Evolutionary conservation across 1,140 invertebrate species (phyloP), one percentile per base, ranked within the genome.

Genomic region (Nixonia krombeini): DNA sequence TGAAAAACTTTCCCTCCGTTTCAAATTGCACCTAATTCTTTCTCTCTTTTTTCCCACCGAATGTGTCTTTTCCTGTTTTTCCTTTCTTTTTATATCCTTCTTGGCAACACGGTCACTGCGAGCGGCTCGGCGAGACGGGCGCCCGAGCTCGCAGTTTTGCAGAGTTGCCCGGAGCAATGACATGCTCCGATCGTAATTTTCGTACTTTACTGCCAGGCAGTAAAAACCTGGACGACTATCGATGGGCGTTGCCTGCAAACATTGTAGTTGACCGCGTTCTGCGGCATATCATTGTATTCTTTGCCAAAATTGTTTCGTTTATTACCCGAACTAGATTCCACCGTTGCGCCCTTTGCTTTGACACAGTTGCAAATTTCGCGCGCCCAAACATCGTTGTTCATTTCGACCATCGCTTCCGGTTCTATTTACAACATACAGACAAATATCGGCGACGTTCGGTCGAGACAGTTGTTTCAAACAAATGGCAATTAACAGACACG

Each of bases 121-220:
- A n/a, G n/a, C n/a, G n/a, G n/a, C n/a, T n/a, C n/a, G n/a, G 29
- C 38, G 38, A 40, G 16, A 21, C 17, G 16, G 15, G 15, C 40
- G 17, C 21, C 40, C 12, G 17, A 42, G 40, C 18, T 42, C 4
- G 21, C 12, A 26, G 46, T 67, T 71, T 47, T 52, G 55, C 59
- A 74, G 65, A 42, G 18, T 42, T 64, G 74, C 75, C 77, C 64
- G 61, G 41, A 76, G 77, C 77, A 79, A 71, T 78, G 77, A 79
- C 77, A 78, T 78, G 77, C 51, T 59, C 59, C 58, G 76, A 79
- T 78, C 76, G 51, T 79, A 79, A 79, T 78, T 79, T 76, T 76
- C 67, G 68, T 73, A 68, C 70, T 79, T 78, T 79, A 79, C 73
- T 75, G 65, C 75, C 50, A 12, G 66, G 75, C 68, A 73, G 75